Evolutionary conservation across 2,797 vertebrate species (phyloP).

Genomic region (Hippopotamyrus pictus): DNA sequence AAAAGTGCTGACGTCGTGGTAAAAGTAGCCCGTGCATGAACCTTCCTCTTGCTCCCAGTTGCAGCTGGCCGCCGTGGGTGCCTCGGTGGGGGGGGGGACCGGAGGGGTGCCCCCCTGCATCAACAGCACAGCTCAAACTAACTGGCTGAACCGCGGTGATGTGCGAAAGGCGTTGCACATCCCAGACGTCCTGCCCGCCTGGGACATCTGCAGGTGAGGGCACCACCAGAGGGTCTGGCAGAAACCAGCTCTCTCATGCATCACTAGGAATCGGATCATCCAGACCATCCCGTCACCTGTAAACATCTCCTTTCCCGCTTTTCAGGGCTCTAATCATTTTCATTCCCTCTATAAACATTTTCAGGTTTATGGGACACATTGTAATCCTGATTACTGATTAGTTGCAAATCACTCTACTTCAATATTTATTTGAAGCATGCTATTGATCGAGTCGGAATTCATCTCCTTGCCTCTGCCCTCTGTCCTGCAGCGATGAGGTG

Average conservation of each 20-base stretch:
- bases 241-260: background rate
- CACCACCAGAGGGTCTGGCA: background rate
- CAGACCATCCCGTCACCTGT: background rate
- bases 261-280: background rate
- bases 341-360: background rate
- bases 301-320: background rate
- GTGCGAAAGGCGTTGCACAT: constrained; percentile 68
- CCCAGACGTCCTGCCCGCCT: constrained; percentile 52
- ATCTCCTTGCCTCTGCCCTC: background rate
- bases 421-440: background rate
- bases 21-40: background rate
- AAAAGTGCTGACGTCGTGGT: background rate
- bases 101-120: constrained; percentile 58
- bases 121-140: constrained; percentile 60
- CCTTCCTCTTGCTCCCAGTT: background rate
- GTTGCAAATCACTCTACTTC: background rate
- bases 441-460: background rate
- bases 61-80: background rate
- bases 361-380: background rate
- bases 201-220: constrained; percentile 65
- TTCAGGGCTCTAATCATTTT: background rate
- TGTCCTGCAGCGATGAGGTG: constrained; percentile 48
- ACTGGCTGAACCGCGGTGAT: constrained; percentile 63
- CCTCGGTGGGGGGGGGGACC: too few species aligned
- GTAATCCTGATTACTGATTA: background rate